Evolutionary conservation across 2,113 vertebrate species (phyloP), one percentile per base, ranked within the genome.

Genomic region (Microcebus jonahi): DNA sequence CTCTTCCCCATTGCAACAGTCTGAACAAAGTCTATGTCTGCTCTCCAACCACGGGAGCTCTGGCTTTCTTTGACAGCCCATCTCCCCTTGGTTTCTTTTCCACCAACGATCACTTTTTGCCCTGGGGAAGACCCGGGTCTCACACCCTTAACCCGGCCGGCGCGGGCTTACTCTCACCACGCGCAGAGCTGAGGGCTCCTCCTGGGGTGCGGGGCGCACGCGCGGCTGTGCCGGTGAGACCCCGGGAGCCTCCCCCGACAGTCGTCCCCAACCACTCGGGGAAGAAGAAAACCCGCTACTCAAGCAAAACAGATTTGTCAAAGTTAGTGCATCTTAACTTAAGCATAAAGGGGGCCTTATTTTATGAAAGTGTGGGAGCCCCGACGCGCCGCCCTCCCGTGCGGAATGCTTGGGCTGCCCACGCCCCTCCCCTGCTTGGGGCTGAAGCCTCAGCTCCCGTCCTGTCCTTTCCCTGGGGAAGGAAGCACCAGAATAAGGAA

Each of bases 341-440:
- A 50, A 31, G 45, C 42, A 53, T n/a, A 29, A 42, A 45, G 45
- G 61, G 27, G 39, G 36, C 2, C 20, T 88, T 29, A 45, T n/a
- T n/a, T 77, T 45, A 63, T 0, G 6, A 48, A 94, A 71, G 42
- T 21, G 36, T 0, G 11, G 27, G 27, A 18, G 53, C 59, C 25
- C 42, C 42, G 25, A 18, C 3, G 17, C 2, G 8, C 11, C 15
- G 0, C 8, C 50, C 50, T 13, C 50, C 0, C 57, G 2, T 59
- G 21, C 57, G 23, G 59, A 11, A 25, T 29, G 68, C 31, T 23
- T 3, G 45, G 48, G 17, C 23, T 17, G 1, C 36, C 53, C 10
- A 21, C 4, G 18, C 9, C n/a, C 61, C 61, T 59, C 27, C n/a
- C 48, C 1, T 57, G 53, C 45, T 17, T 15, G 42, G n/a, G 7